Evolutionary conservation across 2,113 vertebrate genomes (phyloP), one percentile per base, ranked within the genome.

Genomic region (Paedocypris sp.): DNA sequence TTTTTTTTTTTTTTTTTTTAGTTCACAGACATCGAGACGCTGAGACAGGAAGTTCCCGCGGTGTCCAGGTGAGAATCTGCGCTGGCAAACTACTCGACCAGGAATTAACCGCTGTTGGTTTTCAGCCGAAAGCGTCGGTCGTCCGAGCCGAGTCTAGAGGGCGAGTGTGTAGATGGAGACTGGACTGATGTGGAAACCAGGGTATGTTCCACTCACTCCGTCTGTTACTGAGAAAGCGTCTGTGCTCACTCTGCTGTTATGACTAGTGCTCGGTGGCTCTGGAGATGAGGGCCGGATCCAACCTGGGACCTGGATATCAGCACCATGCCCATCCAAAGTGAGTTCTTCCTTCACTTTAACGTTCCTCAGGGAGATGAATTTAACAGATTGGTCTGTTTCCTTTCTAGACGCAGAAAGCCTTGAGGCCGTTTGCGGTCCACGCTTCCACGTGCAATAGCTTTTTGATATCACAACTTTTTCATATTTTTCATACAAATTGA

Each of bases 151-250:
- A 6, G 66, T 1, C 71, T 79, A 0, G 73, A 70, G 0, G 78
- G 31, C 6, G 75, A 85, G 12, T 28, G 26, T 2, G 48, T 65
- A 0, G 89, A 93, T 33, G 87, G 87, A 0, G 81, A 88, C 19
- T 91, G 88, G 89, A 95, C 91, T 0, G 93, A 95, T 53, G 88
- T 96, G 20, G 93, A 97, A 66, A 94, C 87, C 1, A 89, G 94
- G 82, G 95, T 98, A 85, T 78, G 83, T 53, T 2, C 15, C 4
- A n/a, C n/a, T n/a, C n/a, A n/a, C n/a, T n/a, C n/a, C n/a, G n/a
- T n/a, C n/a, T n/a, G n/a, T n/a, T n/a, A n/a, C n/a, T n/a, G n/a
- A n/a, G n/a, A n/a, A n/a, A 35, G 2, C 13, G 1, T 11, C 9
- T 19, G 11, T n/a, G n/a, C n/a, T n/a, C n/a, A n/a, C 13, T 19